phyloP scores from a whole-genome alignment of 2,888 invertebrate genomes.

The Synanthedon formicaeformis region DNA sequence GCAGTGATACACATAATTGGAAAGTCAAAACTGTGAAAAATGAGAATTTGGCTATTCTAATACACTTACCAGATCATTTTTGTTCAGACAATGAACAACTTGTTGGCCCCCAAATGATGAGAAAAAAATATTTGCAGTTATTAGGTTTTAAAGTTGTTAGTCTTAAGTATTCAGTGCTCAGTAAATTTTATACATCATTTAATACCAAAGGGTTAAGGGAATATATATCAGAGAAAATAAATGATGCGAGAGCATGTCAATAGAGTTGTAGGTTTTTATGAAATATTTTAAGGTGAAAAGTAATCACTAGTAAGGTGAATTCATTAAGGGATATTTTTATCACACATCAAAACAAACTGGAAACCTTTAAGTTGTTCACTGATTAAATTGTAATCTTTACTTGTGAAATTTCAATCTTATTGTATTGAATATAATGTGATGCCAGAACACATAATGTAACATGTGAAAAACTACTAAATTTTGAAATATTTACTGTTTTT shows the following conservation, averaged over 20 bases:
- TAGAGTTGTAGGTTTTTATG: not conserved
- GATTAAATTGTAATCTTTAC: no score
- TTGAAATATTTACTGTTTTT: no score
- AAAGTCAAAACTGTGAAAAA: slow-evolving; percentile 48
- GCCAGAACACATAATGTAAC: no score
- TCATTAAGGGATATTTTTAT: no score
- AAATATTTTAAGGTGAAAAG: not conserved
- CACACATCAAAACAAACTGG: no score
- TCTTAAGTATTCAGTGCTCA: slow-evolving; percentile 65
- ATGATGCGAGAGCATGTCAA: slow-evolving; percentile 31
- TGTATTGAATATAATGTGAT: no score
- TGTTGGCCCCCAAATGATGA: slow-evolving; percentile 74
- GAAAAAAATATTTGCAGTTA: slow-evolving; percentile 71
- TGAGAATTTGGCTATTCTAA: slow-evolving; percentile 67
- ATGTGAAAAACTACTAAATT: no score
- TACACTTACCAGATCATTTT: slow-evolving; percentile 76
- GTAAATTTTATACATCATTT: slow-evolving; percentile 51
- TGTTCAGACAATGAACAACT: slow-evolving; percentile 67
- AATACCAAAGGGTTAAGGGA: slow-evolving; percentile 56
- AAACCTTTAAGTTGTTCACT: no score
- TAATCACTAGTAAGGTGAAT: no score
- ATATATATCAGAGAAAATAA: slow-evolving; percentile 62
- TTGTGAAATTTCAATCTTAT: no score
- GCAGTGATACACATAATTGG: slow-evolving; percentile 50
- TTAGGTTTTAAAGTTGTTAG: slow-evolving; percentile 74